Base-by-base conservation (phyloP, 2,888 invertebrate species). In the Cartodere bifasciata region DNA sequence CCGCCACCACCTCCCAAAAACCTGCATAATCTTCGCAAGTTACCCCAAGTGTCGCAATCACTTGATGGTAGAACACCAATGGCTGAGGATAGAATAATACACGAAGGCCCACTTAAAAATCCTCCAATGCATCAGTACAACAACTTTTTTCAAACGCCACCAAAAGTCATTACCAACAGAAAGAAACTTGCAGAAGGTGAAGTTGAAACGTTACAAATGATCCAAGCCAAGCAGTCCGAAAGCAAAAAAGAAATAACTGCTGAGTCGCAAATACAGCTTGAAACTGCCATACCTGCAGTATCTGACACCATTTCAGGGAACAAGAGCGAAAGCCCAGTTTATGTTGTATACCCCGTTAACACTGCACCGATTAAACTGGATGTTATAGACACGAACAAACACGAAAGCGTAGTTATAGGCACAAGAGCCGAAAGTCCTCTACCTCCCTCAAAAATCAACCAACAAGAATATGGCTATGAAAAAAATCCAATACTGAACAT, bases 141-240 rank as follows among this genome's bases (percentile, higher is more conserved):
- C 21, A 46, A 45, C 4, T 48, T 55, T 23, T 51, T 49, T 31
- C 51, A 54, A 36, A 51, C 52, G 3, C 56, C 57, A 1, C 67
- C 67, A 3, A 63, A 65, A 9, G 56, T 65, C 2, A 45, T 65
- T 16, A 53, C 62, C 1, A 65, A 63, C 29, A 53, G 63, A 30
- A 51, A 62, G 39, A 56, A 50, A 5, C 44, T 56, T 2, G 49
- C 52, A 20, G 64, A 68, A 14, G 66, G 67, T 1, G 62, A 63
- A 36, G 68, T 77, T 1, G 68, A 75, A 7, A 76, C 77, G 0
- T 50, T 77, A 16, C 78, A 78, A 56, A 77, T 78, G 78, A 64
- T 78, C 25, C 75, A 77, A 46, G 64, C 67, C 0, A 63, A 68
- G 44, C 56, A 62, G 35, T 51, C 61, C 7, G 51, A 60, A 36